A percentile compares a stretch with the other conserved stretches of the same genome.
Evolutionary conservation across 1,140 invertebrate genomes (phyloP).

Genomic region (Diorhabda sublineata): DNA sequence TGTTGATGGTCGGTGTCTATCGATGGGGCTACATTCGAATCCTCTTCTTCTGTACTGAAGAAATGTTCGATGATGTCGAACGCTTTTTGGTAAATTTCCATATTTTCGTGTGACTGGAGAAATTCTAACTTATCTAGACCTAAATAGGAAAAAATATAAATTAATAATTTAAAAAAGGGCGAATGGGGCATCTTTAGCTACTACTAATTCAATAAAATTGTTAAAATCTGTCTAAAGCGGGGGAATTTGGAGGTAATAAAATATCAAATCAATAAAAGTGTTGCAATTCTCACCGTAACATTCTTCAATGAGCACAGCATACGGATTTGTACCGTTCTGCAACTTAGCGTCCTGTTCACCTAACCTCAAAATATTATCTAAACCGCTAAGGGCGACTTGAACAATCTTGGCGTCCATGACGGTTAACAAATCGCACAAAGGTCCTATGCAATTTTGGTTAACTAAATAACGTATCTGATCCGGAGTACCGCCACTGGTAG

Average conservation of each 20-base stretch:
- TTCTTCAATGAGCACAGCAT: conserved; percentile 90
- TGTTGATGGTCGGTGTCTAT: conserved; percentile 75
- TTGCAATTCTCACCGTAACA: conserved; percentile 74
- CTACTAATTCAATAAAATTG: too few relatives aligned
- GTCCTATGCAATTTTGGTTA: conserved; percentile 80
- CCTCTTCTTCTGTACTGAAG: conserved; percentile 89
- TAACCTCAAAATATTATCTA: conserved; percentile 92
- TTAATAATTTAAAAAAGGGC: not conserved
- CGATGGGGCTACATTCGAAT: conserved; percentile 73
- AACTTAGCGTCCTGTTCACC: conserved; percentile 79
- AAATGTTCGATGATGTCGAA: conserved; percentile 96
- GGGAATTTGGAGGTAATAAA: too few relatives aligned
- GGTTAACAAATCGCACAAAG: conserved; percentile 89
- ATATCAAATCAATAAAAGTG: too few relatives aligned
- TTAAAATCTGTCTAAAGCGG: too few relatives aligned
- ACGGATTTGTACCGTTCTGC: conserved; percentile 78
- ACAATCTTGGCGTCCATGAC: conserved; percentile 95
- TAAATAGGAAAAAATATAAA: conserved; percentile 44
- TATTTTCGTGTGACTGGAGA: conserved; percentile 93
- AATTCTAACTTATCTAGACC: conserved; percentile 97
- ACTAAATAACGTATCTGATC: conserved; percentile 83
- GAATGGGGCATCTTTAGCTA: too few relatives aligned
- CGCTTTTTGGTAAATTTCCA: conserved; percentile 93
- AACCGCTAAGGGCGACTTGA: conserved; percentile 93
- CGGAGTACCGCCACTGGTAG: conserved; percentile 89